These are phyloP conservation scores for Hydriomena furcata DNA, from an alignment of 2,888 invertebrate genomes.

Conservation along the genomic window DNA sequence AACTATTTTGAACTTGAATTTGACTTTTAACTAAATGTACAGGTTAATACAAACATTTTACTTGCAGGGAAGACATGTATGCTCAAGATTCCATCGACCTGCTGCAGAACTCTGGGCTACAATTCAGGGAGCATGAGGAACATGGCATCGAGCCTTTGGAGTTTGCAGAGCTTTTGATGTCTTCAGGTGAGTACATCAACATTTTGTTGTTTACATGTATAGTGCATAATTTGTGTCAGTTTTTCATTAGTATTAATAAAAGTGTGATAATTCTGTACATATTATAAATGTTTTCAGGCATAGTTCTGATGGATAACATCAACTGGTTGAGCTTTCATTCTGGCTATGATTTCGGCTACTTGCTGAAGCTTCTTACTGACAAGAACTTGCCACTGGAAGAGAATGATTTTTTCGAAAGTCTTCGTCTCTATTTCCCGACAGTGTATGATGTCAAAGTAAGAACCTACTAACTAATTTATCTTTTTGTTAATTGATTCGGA, in stretches of 20 bases:
- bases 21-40: not conserved
- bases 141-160: slow-evolving; percentile 98
- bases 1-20: no score
- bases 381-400: slow-evolving; percentile 97
- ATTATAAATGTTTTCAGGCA: slow-evolving; percentile 79
- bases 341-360: slow-evolving; percentile 99
- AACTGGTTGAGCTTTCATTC: slow-evolving; percentile 99
- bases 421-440: slow-evolving; percentile 97
- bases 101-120: slow-evolving; percentile 97
- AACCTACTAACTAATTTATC: not conserved
- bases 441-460: slow-evolving; percentile 98
- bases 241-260: no score
- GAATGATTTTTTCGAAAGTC: slow-evolving; percentile 96
- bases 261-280: no score
- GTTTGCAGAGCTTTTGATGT: slow-evolving; percentile 98
- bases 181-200: slow-evolving; percentile 89
- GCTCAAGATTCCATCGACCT: slow-evolving; percentile 99
- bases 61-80: slow-evolving; percentile 97
- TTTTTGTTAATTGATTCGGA: not conserved
- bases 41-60: not conserved
- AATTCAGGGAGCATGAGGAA: slow-evolving; percentile 98
- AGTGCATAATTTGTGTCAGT: no score
- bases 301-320: slow-evolving; percentile 97
- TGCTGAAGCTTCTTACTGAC: slow-evolving; percentile 96
- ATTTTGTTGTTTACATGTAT: no score